Evolutionary conservation across 2,888 invertebrate species (phyloP).

Genomic region (Netelia inedita): DNA sequence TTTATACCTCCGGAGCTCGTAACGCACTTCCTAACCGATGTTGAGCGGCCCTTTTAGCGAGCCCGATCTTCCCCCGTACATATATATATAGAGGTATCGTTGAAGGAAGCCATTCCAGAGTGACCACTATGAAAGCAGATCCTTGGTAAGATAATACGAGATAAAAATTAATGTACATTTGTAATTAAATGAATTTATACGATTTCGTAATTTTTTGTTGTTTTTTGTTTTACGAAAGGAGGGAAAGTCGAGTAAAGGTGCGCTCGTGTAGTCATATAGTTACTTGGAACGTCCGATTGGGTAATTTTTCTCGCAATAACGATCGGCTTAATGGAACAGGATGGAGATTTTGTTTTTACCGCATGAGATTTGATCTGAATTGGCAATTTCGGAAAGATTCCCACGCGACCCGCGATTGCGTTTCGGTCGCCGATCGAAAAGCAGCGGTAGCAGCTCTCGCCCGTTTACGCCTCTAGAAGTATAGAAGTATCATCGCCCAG

Average conservation of each 20-base stretch:
- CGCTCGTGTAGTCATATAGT: slow-evolving; percentile 4
- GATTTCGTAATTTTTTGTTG: slow-evolving; percentile 21
- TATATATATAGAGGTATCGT: neutral
- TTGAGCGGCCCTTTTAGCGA: slow-evolving; percentile 22
- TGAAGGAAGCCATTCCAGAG: neutral
- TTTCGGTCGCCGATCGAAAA: slow-evolving; percentile 3
- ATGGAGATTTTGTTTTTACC: slow-evolving; percentile 36
- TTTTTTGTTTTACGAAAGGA: neutral
- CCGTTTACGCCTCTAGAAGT: slow-evolving; percentile 24
- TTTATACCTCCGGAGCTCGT: slow-evolving; percentile 58
- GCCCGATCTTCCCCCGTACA: slow-evolving; percentile 13
- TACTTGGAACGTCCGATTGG: slow-evolving; percentile 44
- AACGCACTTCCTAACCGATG: slow-evolving; percentile 51
- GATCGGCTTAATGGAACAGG: slow-evolving; percentile 61
- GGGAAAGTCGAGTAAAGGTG: slow-evolving; percentile 6
- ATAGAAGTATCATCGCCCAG: slow-evolving; percentile 45
- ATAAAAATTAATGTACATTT: slow-evolving; percentile 53
- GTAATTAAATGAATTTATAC: slow-evolving; percentile 57
- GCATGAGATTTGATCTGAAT: slow-evolving; percentile 61
- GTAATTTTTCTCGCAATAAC: slow-evolving; percentile 62
- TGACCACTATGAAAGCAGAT: slow-evolving; percentile 15
- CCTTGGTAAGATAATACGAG: slow-evolving; percentile 12
- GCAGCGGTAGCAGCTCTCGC: slow-evolving; percentile 35
- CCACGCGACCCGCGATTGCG: slow-evolving; percentile 49
- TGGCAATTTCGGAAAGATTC: slow-evolving; percentile 64